These are phyloP conservation scores for Riptortus pedestris DNA, from an alignment of 1,140 invertebrate genomes.

Conservation along the genomic window DNA sequence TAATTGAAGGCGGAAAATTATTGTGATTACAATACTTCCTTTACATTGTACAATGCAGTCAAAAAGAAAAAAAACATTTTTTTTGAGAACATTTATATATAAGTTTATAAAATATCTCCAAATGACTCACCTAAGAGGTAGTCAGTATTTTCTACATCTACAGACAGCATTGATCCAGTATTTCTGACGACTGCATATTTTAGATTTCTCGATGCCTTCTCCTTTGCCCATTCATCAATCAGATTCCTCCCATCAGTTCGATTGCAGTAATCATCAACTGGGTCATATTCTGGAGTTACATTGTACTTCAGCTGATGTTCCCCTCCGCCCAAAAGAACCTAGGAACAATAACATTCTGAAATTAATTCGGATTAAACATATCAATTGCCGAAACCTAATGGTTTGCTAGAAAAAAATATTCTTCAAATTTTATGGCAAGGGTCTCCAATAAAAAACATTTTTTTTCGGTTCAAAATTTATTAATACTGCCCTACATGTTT, in stretches of 20 bases:
- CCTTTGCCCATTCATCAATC: slow-evolving; percentile 37
- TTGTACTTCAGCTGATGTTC: neutral
- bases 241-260: slow-evolving; percentile 38
- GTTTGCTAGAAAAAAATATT: too few relatives aligned
- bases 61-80: too few relatives aligned
- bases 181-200: slow-evolving; percentile 34
- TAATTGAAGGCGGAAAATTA: too few relatives aligned
- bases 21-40: too few relatives aligned
- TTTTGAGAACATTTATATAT: too few relatives aligned
- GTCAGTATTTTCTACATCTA: slow-evolving; percentile 39
- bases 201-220: slow-evolving; percentile 32
- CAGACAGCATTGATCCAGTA: slow-evolving; percentile 39
- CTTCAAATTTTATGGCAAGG: too few relatives aligned
- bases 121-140: slow-evolving; percentile 44
- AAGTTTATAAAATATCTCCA: too few relatives aligned
- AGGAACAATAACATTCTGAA: neutral
- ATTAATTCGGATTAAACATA: neutral
- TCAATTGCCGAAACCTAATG: too few relatives aligned
- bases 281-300: slow-evolving; percentile 34
- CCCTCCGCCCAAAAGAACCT: neutral
- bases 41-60: too few relatives aligned
- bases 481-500: too few relatives aligned
- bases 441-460: too few relatives aligned
- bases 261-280: slow-evolving; percentile 42
- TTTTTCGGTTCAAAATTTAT: too few relatives aligned